phyloP scores from a whole-genome alignment of 30 jellyfish, hydroid and myxozoan genomes.

The Cassiopea andromeda region DNA sequence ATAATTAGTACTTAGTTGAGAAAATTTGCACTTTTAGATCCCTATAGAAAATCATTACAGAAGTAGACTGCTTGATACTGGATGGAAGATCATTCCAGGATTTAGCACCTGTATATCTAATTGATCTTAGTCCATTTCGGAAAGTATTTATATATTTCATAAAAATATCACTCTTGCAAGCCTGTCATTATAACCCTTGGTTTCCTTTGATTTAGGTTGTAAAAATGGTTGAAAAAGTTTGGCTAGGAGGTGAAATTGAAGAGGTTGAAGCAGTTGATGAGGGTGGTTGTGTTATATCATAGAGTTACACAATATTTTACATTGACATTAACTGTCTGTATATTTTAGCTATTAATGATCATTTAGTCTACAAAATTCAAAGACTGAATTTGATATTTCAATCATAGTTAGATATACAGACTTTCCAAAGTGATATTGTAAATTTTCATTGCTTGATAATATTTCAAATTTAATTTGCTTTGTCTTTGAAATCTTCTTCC shows the following conservation, averaged over 20 bases:
- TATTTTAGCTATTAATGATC: background rate
- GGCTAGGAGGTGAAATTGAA: constrained; percentile 16
- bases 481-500: no score
- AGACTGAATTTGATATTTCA: background rate
- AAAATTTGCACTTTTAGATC: no score
- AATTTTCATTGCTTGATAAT: background rate
- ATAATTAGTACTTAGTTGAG: no score
- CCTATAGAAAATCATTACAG: no score
- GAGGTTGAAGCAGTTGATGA: constrained; percentile 4
- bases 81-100: no score
- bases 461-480: no score
- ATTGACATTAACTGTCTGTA: background rate
- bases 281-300: background rate
- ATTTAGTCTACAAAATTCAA: background rate
- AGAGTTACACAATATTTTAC: background rate
- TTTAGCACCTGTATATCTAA: no score
- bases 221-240: background rate
- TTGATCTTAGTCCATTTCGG: no score
- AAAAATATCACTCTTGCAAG: no score
- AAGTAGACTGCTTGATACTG: no score
- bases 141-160: no score
- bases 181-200: background rate
- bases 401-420: background rate
- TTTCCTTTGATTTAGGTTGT: constrained; percentile 14
- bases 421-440: background rate